Base-by-base conservation (phyloP, 2,888 invertebrate species). In the Stenchaetothrips biformis region DNA sequence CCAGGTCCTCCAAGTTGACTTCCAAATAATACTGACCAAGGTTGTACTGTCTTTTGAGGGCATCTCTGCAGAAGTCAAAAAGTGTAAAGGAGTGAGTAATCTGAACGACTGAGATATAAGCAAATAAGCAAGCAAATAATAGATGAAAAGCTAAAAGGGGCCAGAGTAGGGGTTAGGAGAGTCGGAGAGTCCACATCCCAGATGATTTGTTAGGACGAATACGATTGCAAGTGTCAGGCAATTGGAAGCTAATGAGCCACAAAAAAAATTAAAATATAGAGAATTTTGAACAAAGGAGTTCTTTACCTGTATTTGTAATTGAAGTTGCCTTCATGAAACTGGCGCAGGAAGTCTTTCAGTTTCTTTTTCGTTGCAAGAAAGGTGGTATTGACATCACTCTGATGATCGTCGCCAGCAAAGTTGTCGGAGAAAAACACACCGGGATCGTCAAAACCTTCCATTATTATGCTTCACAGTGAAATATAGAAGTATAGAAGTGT, bases 271-370 rank as follows among this genome's bases (percentile, higher is more conserved):
- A 25, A 18, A 79, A 18, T 21, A 9, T 16, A 59, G 21, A 16
- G 6, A 25, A 53, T 48, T 78, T 18, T 3, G 37, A 8, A 6
- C 77, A 79, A 1, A 81, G 67, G 37, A 67, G 78, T 11, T 49
- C 82, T 80, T 84, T 89, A 97, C 97, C 98, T 92, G 90, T 99
- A 99, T 91, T 96, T 96, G 86, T 96, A 98, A 84, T 94, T 93
- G 85, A 98, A 98, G 87, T 97, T 97, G 82, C 96, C 98, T 82
- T 95, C 95, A 85, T 97, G 97, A 88, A 96, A 99, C 83, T 98
- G 95, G 6, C 97, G 90, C 80, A 99, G 91, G 85, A 99, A 99
- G 83, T 98, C 96, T 87, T 97, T 97, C 85, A 98, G 98, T 84
- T 95, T 94, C 85, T 93, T 95, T 87, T 98, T 98, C 0, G 94